phyloP scores from a whole-genome alignment of 2,797 vertebrate genomes.

The Muscicapa striata region DNA sequence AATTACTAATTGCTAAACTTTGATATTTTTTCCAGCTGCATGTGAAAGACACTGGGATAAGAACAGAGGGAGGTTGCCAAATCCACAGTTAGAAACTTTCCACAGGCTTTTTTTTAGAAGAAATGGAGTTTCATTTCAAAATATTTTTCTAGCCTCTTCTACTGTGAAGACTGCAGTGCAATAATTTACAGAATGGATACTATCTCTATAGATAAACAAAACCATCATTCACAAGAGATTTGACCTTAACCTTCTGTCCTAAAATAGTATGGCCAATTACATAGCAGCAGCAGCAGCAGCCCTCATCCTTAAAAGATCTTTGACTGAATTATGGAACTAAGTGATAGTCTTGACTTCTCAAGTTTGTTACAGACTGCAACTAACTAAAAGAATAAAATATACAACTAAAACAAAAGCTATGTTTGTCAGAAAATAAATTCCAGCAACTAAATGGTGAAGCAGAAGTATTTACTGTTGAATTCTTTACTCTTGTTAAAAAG shows the following conservation, averaged over 20 bases:
- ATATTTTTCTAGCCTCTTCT: constrained; percentile 50
- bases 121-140: neutral
- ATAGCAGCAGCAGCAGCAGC: neutral
- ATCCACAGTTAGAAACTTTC: constrained; percentile 34
- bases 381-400: neutral
- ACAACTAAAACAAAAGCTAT: neutral
- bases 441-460: neutral
- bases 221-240: constrained; percentile 36
- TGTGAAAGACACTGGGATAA: constrained; percentile 27
- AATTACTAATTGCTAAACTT: constrained; percentile 36
- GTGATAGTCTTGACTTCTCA: neutral
- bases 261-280: constrained; percentile 49
- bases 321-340: neutral
- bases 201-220: constrained; percentile 60
- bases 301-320: constrained; percentile 41
- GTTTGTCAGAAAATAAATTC: neutral
- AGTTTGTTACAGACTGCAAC: neutral
- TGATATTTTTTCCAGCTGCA: neutral
- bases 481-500: neutral
- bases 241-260: constrained; percentile 53
- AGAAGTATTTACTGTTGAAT: neutral
- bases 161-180: constrained; percentile 14
- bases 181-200: constrained; percentile 38
- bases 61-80: constrained; percentile 19
- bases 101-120: neutral